Conservation (phyloP, 2,113 vertebrate species). For the pig (Sus scrofa) region T2T-Sscrofa CM000812.6:43535001-43535500, state of each 20-base stretch:
- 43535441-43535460: constrained; percentile 27
- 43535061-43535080: neutral
- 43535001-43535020: constrained; percentile 21
- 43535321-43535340: neutral
- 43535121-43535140: too few species aligned
- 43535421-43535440: neutral
- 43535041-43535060: neutral
- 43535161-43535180: too few species aligned
- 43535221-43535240: too few species aligned
- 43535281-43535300: too few species aligned
- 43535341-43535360: neutral
- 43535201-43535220: too few species aligned
- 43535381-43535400: neutral
- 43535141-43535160: too few species aligned
- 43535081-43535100: neutral
- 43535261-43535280: too few species aligned
- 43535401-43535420: neutral
- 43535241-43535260: too few species aligned
- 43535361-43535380: neutral
- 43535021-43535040: constrained; percentile 42
- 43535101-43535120: too few species aligned
- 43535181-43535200: too few species aligned
- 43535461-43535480: neutral
- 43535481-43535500: neutral
- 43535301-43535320: too few species aligned